phyloP scores from a whole-genome alignment of 2,888 invertebrate species.

The Sepiola atlantica region DNA sequence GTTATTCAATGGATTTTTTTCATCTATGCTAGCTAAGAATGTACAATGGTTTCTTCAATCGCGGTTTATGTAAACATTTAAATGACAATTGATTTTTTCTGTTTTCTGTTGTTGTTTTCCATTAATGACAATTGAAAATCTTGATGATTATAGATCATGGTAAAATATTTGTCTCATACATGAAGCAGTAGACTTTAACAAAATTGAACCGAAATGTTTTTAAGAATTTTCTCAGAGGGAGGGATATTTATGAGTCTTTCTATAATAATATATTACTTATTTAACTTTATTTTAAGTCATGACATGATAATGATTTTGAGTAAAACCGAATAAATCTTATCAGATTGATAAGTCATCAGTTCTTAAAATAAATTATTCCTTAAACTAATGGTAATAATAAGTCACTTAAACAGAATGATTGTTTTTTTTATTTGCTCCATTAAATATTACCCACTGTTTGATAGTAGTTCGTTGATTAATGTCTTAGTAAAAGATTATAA shows the following conservation, averaged over 20 bases:
- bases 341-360: neutral
- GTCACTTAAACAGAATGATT: neutral
- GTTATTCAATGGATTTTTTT: neutral
- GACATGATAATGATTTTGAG: neutral
- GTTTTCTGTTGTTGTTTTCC: neutral
- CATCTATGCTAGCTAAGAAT: neutral
- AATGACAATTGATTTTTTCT: neutral
- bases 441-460: neutral
- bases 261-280: neutral
- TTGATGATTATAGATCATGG: neutral
- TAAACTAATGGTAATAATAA: neutral
- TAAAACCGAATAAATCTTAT: neutral
- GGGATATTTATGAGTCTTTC: neutral
- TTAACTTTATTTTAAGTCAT: neutral
- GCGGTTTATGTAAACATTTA: neutral
- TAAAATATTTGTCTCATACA: neutral
- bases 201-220: neutral
- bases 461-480: neutral
- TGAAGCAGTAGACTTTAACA: neutral
- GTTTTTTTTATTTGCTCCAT: neutral
- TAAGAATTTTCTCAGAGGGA: neutral
- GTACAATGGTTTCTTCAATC: neutral
- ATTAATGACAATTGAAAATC: neutral
- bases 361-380: neutral
- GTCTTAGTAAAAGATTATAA: neutral